Base-by-base conservation (phyloP, 2,888 invertebrate genomes). In the Caenorhabditis sp. region DNA sequence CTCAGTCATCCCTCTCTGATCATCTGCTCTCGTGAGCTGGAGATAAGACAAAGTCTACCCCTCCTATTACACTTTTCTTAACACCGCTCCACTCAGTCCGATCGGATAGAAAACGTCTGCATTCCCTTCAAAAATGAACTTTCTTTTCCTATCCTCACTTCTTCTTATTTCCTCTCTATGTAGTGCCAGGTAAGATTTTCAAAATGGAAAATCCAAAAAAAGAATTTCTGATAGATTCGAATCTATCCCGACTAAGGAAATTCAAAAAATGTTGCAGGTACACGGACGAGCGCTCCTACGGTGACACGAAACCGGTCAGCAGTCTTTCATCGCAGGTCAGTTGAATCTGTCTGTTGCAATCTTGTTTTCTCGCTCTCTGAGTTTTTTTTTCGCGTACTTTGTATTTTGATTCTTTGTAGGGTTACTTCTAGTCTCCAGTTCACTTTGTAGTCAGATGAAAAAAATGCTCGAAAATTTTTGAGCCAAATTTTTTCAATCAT, bases 271-370 rank as follows among this genome's bases (percentile, higher is more conserved):
- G 19, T 66, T 66, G 58, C 58, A 75, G 75, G 75, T 75, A 66
- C 47, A 68, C 66, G 1, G 66, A 75, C 66, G 56, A 47, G 19
- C 75, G 66, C 31, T 28, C 66, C 0, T 58, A 59, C 56, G 75
- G 75, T 0, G 75, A 75, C 75, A 19, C 35, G 12, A 66, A 66
- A 75, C 66, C 75, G 75, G 66, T 38, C 68, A 61, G 35, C 64
- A 69, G 51, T 61, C 56, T 38, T 24, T 10, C 31, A 22, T 75
- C 58, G 44, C 64, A 76, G 76, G 76, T 76, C 51, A 76, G 76
- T 69, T n/a, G n/a, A n/a, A n/a, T n/a, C n/a, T n/a, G n/a, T n/a
- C n/a, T n/a, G n/a, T n/a, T 12, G 16, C 24, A 31, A 19, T 47
- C 35, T 14, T 41, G 7, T 22, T 44, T 44, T 56, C 59, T 38